Percentiles rank a stretch among this genome's conserved stretches.
These are phyloP conservation scores for Hyposoter didymator DNA, from an alignment of 2,888 invertebrate species.

Conservation along the genomic window DNA sequence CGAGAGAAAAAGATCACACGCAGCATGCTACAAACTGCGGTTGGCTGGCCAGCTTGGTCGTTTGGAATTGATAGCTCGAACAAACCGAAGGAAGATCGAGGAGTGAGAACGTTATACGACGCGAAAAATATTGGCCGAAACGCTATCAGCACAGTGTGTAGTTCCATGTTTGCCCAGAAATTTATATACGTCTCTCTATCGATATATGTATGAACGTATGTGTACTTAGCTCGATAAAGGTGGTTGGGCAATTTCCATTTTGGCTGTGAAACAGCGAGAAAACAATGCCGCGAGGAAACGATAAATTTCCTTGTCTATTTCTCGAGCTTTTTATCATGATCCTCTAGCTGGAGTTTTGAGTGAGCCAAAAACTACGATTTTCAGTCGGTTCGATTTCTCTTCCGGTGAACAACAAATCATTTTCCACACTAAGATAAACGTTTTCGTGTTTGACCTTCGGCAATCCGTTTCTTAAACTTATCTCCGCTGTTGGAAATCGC, in stretches of 20 bases:
- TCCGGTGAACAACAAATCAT: slow-evolving; percentile 4
- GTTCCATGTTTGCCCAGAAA: slow-evolving; percentile 31
- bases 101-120: slow-evolving; percentile 56
- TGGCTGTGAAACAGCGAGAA: slow-evolving; percentile 58
- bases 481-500: neutral
- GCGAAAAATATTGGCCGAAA: slow-evolving; percentile 61
- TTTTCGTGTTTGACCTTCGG: neutral
- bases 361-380: slow-evolving; percentile 38
- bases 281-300: slow-evolving; percentile 64
- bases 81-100: slow-evolving; percentile 41
- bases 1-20: slow-evolving; percentile 42
- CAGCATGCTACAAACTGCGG: slow-evolving; percentile 17
- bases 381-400: slow-evolving; percentile 3
- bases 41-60: slow-evolving; percentile 49
- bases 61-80: slow-evolving; percentile 64
- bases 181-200: neutral
- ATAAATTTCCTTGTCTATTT: slow-evolving; percentile 52
- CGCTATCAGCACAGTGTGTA: slow-evolving; percentile 56
- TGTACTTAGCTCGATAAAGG: neutral
- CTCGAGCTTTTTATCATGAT: slow-evolving; percentile 9
- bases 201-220: neutral
- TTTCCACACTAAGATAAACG: neutral
- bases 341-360: slow-evolving; percentile 20
- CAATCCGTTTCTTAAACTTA: neutral
- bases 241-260: slow-evolving; percentile 49